A percentile compares a stretch with the other conserved stretches of the same genome.
phyloP scores from a whole-genome alignment of 2,113 vertebrate genomes.

The Corydoras sp. region DNA sequence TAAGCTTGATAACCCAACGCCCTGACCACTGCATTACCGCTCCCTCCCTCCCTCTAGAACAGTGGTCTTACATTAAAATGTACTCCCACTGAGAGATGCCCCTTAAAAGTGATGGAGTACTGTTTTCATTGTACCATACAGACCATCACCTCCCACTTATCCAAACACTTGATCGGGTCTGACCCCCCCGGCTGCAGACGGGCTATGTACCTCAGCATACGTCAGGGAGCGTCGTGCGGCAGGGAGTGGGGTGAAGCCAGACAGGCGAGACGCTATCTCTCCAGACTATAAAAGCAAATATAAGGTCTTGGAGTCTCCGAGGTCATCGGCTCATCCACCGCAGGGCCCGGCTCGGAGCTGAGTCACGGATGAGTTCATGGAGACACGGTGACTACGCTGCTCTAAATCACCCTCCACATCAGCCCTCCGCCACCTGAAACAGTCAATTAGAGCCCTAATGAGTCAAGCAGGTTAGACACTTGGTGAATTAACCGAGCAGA shows the following conservation, averaged over 20 bases:
- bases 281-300: slow-evolving; percentile 35
- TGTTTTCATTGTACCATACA: no score
- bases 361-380: slow-evolving; percentile 75
- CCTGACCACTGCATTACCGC: no score
- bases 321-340: slow-evolving; percentile 58
- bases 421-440: slow-evolving; percentile 16
- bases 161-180: no score
- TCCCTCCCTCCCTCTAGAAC: no score
- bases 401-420: slow-evolving; percentile 37
- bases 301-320: slow-evolving; percentile 47
- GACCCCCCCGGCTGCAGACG: no score
- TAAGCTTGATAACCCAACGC: no score
- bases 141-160: no score
- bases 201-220: no score
- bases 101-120: no score
- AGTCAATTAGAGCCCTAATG: slow-evolving; percentile 45
- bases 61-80: no score
- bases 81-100: no score
- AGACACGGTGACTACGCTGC: slow-evolving; percentile 40
- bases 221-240: no score
- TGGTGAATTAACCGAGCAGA: slow-evolving; percentile 40
- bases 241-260: slow-evolving; percentile 8
- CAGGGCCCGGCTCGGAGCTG: slow-evolving; percentile 63
- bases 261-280: slow-evolving; percentile 28
- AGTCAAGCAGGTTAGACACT: slow-evolving; percentile 44